phyloP scores from a whole-genome alignment of 2,888 invertebrate species.

The Notodonta ziczac region DNA sequence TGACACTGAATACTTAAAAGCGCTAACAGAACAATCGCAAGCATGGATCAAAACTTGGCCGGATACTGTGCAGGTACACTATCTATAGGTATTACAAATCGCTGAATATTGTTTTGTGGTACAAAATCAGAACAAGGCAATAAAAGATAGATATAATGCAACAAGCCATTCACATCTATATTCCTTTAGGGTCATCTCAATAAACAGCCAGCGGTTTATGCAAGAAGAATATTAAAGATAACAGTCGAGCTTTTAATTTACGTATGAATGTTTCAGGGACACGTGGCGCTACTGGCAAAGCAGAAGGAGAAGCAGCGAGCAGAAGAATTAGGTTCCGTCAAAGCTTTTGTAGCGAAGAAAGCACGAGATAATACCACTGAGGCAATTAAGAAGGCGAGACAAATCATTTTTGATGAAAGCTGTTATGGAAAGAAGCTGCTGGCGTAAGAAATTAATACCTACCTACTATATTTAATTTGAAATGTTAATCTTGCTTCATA shows the following conservation, averaged over 20 bases:
- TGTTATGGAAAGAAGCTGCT: slow-evolving; percentile 57
- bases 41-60: slow-evolving; percentile 62
- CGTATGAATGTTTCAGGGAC: slow-evolving; percentile 38
- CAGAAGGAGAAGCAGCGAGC: slow-evolving; percentile 38
- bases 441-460: slow-evolving; percentile 40
- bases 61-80: slow-evolving; percentile 52
- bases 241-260: no score
- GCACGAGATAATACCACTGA: slow-evolving; percentile 30
- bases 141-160: no score
- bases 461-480: no score
- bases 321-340: slow-evolving; percentile 38
- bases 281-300: slow-evolving; percentile 38
- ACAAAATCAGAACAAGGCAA: no score
- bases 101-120: no score
- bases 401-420: slow-evolving; percentile 57
- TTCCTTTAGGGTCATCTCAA: no score
- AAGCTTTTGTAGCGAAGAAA: slow-evolving; percentile 31
- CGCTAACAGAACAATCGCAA: slow-evolving; percentile 54
- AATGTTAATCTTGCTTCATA: no score
- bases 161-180: no score
- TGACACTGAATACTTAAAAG: slow-evolving; percentile 46
- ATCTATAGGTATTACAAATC: background rate
- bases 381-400: slow-evolving; percentile 49
- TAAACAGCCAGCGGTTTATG: no score
- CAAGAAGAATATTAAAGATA: no score